Conservation (phyloP, 2,113 vertebrate species). For the Castor canadensis region DNA sequence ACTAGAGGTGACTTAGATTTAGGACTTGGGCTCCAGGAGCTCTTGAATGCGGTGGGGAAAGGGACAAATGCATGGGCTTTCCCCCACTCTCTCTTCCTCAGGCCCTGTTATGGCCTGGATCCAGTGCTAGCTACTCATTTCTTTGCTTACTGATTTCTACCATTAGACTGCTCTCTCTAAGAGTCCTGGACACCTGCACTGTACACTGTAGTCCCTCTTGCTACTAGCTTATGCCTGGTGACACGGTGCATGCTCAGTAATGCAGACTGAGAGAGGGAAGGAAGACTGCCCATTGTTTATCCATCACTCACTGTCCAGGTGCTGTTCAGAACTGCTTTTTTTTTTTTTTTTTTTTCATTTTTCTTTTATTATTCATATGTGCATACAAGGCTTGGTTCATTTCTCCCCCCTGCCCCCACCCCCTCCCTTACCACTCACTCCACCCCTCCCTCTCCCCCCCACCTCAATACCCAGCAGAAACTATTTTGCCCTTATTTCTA, state of each 20-base stretch:
- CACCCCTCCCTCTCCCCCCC: too few relatives aligned
- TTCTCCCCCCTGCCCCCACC: too few relatives aligned
- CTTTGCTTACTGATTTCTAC: too few relatives aligned
- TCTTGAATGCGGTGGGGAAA: neutral
- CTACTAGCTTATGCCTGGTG: neutral
- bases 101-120: neutral
- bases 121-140: fast-evolving
- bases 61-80: neutral
- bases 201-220: neutral
- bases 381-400: too few relatives aligned
- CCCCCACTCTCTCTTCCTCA: fast-evolving
- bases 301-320: neutral
- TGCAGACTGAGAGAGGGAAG: neutral
- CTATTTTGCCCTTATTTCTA: too few relatives aligned
- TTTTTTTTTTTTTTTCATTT: too few relatives aligned
- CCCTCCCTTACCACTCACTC: too few relatives aligned
- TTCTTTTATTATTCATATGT: too few relatives aligned
- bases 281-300: too few relatives aligned
- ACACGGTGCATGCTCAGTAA: fast-evolving
- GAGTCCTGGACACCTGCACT: too few relatives aligned
- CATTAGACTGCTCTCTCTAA: too few relatives aligned
- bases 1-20: neutral
- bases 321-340: fast-evolving
- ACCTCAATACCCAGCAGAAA: too few relatives aligned
- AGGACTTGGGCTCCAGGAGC: neutral